Evolutionary conservation across 2,888 invertebrate genomes (phyloP).

Genomic region (Escarpia spicata): DNA sequence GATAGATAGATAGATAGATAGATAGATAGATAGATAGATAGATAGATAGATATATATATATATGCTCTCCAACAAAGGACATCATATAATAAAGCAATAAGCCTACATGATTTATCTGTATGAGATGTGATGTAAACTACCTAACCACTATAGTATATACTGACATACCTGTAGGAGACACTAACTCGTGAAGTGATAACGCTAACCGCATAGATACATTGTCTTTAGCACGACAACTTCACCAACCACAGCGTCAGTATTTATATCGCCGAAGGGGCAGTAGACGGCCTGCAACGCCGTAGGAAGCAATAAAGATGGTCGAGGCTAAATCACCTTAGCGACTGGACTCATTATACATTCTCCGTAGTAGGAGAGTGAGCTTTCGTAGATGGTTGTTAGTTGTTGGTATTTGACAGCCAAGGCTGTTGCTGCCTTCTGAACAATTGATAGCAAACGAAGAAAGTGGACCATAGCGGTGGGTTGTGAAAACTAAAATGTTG

Average conservation of each 20-base stretch:
- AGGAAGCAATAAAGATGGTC: neutral
- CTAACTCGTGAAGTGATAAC: neutral
- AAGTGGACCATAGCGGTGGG: neutral
- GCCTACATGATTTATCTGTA: no score
- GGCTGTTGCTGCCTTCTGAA: neutral
- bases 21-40: neutral
- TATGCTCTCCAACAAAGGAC: neutral
- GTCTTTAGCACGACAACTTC: neutral
- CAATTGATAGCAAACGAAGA: neutral
- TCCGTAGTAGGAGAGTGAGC: neutral
- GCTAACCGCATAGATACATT: neutral
- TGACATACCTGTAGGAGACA: neutral
- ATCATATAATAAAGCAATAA: no score
- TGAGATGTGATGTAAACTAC: no score
- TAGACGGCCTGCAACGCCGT: neutral
- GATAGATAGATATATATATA: neutral
- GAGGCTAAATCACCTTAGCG: neutral
- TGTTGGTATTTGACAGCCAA: neutral
- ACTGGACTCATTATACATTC: neutral
- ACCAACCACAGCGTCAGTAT: neutral
- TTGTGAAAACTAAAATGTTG: neutral
- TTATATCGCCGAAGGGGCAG: neutral
- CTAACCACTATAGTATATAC: neutral
- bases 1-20: neutral
- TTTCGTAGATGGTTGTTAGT: neutral